Evolutionary conservation across 2,797 vertebrate genomes (phyloP).

Genomic region (Poeciliopsis presidionis): DNA sequence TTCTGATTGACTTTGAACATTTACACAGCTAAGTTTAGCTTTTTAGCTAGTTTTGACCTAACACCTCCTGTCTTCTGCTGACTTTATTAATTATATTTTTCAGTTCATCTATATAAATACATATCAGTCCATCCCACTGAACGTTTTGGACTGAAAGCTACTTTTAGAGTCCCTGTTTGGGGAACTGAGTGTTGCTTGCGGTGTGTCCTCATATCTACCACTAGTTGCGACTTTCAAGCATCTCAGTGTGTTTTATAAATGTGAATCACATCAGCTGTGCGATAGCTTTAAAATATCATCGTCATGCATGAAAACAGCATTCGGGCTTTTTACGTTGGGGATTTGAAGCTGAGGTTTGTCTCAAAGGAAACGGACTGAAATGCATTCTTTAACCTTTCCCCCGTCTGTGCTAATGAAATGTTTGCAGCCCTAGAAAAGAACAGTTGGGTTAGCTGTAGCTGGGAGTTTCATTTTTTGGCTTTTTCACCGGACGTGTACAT

Average conservation of each 20-base stretch:
- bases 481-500: conserved; percentile 28
- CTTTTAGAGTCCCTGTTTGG: not conserved
- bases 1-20: not conserved
- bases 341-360: conserved; percentile 21
- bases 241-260: conserved; percentile 38
- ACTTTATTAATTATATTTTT: not conserved
- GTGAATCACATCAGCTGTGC: conserved; percentile 42
- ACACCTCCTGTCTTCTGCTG: not conserved
- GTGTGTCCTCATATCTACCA: conserved; percentile 25
- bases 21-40: too few relatives aligned
- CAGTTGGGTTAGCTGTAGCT: conserved; percentile 11
- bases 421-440: conserved; percentile 28
- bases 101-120: not conserved
- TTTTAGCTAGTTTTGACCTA: too few relatives aligned
- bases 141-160: not conserved
- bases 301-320: conserved; percentile 62
- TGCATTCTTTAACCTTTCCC: conserved; percentile 24
- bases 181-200: conserved; percentile 28
- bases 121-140: not conserved
- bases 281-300: conserved; percentile 72
- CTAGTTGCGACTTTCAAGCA: conserved; percentile 34
- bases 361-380: conserved; percentile 19
- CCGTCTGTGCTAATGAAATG: conserved; percentile 29
- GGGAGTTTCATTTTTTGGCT: conserved; percentile 30
- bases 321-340: conserved; percentile 39